Base-by-base conservation (phyloP, 2,797 vertebrate genomes). In the Brachyrhaphis roseni region DNA sequence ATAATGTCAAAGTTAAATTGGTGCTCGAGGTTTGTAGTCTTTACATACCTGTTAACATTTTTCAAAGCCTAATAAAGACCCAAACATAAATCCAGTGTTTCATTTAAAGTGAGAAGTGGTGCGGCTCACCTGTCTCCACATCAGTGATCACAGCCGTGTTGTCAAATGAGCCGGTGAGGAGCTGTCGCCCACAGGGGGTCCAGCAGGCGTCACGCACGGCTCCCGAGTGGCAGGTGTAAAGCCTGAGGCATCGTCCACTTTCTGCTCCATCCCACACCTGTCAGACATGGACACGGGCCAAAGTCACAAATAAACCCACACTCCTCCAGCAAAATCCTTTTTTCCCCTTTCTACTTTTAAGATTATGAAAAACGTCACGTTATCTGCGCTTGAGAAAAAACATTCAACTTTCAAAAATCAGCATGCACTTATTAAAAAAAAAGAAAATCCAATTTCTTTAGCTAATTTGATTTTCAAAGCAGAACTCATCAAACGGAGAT, bases 101-200 rank as follows among this genome's bases (percentile, higher is more conserved):
- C 76, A 62, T 4, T 18, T 15, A 59, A 20, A 77, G 51, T 64
- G 31, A 72, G 31, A 81, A 76, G 47, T 31, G 75, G 62, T 57
- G 82, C 74, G 36, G 70, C 89, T 91, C 88, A 98, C 98, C 97
- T 81, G 98, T 99, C 94, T 99, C 97, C 1, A 97, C 92, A 72
- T 99, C 97, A 18, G 97, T 98, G 82, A 98, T 85, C 88, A 93
- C 92, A 70, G 97, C 90, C 15, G 88, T 92, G 39, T 96, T 97
- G 93, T 99, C 98, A 75, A 99, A 99, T 76, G 98, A 98, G 0
- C 98, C 97, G 0, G 96, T 97, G 87, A 99, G 96, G 87, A 98
- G 90, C 71, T 90, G 94, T 83, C 84, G 96, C 86, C 98, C 98
- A 41, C 97, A 98, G 51, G 94, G 94, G 0, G 96, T 96, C 98